A percentile compares a stretch with the other conserved stretches of the same genome.
Evolutionary conservation across 2,888 invertebrate genomes (phyloP).

Genomic region (Adelphocoris suturalis): DNA sequence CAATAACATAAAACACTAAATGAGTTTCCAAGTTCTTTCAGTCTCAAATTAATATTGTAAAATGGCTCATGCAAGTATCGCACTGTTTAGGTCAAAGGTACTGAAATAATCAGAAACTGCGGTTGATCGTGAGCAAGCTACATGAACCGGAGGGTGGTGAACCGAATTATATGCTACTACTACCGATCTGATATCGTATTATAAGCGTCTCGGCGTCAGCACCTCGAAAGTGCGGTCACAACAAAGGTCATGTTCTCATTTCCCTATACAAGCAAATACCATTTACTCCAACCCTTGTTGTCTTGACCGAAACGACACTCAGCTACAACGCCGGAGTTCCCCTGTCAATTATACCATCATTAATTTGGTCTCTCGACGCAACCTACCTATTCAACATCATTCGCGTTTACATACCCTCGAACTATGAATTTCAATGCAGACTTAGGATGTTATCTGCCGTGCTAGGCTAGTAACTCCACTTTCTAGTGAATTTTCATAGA

Average conservation of each 20-base stretch:
- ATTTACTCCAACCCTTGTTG: slow-evolving; percentile 15
- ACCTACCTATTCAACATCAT: not conserved
- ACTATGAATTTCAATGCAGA: no score
- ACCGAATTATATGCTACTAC: not conserved
- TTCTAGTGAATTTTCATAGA: no score
- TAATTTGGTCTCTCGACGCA: not conserved
- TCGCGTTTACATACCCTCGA: no score
- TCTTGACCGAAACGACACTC: not conserved
- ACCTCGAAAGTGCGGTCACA: slow-evolving; percentile 19
- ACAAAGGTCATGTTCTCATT: slow-evolving; percentile 44
- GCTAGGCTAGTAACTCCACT: no score
- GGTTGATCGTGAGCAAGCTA: not conserved
- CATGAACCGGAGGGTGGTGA: not conserved
- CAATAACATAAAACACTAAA: no score
- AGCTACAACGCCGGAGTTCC: not conserved
- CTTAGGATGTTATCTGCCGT: no score
- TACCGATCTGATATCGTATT: not conserved
- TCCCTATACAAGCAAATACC: slow-evolving; percentile 34
- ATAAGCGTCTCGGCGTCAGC: not conserved
- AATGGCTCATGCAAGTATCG: no score
- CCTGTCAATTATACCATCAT: slow-evolving; percentile 24
- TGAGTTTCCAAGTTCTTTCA: no score
- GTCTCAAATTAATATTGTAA: no score
- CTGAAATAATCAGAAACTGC: no score
- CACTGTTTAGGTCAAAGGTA: no score